Conservation (phyloP, 1,140 invertebrate species). For the Ceratoteleas bidentatus region DNA sequence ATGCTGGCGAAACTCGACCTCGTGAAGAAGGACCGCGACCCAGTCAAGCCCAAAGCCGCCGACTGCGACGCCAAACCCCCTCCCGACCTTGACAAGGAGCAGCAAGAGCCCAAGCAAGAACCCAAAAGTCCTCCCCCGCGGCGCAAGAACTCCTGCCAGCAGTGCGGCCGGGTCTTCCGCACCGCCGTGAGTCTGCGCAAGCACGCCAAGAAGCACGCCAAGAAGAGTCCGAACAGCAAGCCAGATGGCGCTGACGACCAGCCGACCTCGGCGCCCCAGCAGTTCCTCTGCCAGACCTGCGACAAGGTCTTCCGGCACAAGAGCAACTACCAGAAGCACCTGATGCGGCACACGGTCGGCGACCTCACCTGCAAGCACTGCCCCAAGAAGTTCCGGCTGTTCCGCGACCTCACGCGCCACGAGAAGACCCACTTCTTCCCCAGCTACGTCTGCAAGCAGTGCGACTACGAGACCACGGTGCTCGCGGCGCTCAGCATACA, state of each 20-base stretch:
- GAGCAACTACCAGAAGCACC: slow-evolving; percentile 78
- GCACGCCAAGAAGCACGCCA: slow-evolving; percentile 74
- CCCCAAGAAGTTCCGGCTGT: slow-evolving; percentile 76
- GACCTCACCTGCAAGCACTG: slow-evolving; percentile 78
- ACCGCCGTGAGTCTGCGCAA: slow-evolving; percentile 70
- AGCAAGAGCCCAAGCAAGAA: slow-evolving; percentile 52
- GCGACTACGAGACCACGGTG: slow-evolving; percentile 79
- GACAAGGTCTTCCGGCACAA: slow-evolving; percentile 77
- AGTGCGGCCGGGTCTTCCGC: slow-evolving; percentile 74
- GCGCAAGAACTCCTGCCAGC: slow-evolving; percentile 71
- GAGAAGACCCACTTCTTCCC: slow-evolving; percentile 79
- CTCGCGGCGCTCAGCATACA: slow-evolving; percentile 75
- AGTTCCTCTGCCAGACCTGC: slow-evolving; percentile 76
- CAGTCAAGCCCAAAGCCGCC: slow-evolving; percentile 6
- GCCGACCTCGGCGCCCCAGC: slow-evolving; percentile 12
- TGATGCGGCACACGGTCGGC: slow-evolving; percentile 73
- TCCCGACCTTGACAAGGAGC: slow-evolving; percentile 56
- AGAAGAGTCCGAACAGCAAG: neutral
- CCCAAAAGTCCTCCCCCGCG: slow-evolving; percentile 70
- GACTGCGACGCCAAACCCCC: slow-evolving; percentile 21
- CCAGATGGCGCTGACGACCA: neutral
- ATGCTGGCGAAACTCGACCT: slow-evolving; percentile 73
- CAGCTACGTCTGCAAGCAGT: slow-evolving; percentile 77
- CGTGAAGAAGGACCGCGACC: slow-evolving; percentile 67
- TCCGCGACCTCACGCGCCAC: slow-evolving; percentile 77